Evolutionary conservation across 2,888 invertebrate genomes (phyloP).

Genomic region (Aleiodes leptofemur): DNA sequence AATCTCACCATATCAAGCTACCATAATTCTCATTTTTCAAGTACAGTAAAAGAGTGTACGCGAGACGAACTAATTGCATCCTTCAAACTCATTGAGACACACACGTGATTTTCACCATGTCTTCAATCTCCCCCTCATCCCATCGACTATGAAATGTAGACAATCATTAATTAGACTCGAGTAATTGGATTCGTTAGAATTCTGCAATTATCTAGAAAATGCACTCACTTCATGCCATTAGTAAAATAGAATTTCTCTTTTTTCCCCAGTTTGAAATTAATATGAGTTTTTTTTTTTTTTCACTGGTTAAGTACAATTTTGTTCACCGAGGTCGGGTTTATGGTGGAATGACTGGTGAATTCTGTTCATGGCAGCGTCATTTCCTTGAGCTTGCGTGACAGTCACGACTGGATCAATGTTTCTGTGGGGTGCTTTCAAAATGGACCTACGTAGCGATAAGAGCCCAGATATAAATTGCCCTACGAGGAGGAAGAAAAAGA

Average conservation of each 20-base stretch:
- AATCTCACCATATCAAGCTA: not conserved
- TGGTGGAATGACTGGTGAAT: not conserved
- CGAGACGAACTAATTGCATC: conserved; percentile 33
- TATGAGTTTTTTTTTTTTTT: not conserved
- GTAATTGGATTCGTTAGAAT: not conserved
- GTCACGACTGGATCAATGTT: conserved; percentile 9
- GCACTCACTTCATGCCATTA: not conserved
- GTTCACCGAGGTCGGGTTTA: conserved; percentile 24
- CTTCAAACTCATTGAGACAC: conserved; percentile 31
- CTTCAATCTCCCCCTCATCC: not conserved
- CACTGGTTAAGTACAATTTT: not conserved
- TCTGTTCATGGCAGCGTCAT: conserved; percentile 8
- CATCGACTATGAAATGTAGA: not conserved
- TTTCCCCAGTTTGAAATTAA: not conserved
- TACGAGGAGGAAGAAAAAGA: conserved; percentile 26
- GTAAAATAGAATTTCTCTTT: not conserved
- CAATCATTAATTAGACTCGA: conserved; percentile 18
- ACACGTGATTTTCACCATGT: not conserved
- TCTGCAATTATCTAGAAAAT: not conserved
- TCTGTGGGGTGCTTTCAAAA: not conserved
- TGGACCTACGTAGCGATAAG: conserved; percentile 13
- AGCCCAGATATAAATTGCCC: conserved; percentile 1
- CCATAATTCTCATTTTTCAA: conserved; percentile 11
- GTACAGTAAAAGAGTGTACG: conserved; percentile 7
- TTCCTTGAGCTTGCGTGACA: conserved; percentile 24